Evolutionary conservation across 2,888 invertebrate genomes (phyloP), one percentile per base, ranked within the genome.

Genomic region (Pollenia griseotomentosa): DNA sequence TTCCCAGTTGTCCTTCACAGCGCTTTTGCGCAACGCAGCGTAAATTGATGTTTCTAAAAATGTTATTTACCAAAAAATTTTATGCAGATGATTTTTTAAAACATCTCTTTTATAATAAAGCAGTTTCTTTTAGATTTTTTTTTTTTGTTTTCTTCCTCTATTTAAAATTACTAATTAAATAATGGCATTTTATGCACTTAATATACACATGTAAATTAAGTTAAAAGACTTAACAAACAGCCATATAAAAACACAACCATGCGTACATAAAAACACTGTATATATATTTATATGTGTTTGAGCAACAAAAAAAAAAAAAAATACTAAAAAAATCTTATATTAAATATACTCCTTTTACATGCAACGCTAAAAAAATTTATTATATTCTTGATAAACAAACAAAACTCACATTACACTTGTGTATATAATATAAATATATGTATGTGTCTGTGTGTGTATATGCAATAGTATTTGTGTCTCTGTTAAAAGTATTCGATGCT

Each of bases 141-240:
- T 44, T 5, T 48, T 70, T 57, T 33, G 33, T 33, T 77, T 70
- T 51, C 16, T 51, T 65, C 8, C n/a, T 11, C 40, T 73, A 55
- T 80, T 70, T 59, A 51, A 86, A 83, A 65, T 53, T 48, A 53
- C 57, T 75, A 71, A 73, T 73, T 66, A 71, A 86, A 83, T 83
- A 80, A 83, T 83, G 80, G 42, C 65, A 77, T 71, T 78, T 82
- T 84, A 82, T 87, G 84, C 87, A 84, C 84, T 87, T 78, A 82
- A 82, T 68, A 78, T 61, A 71, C 78, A 73, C 80, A 75, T 71
- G 48, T 70, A 80, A 75, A 75, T 70, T 70, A 14, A 16, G 70
- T 70, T 66, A 23, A 63, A 63, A 14, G 55, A 57, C 40, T 75
- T 33, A 40, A 44, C 48, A 55, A 9, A 33, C 48, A 23, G n/a